A percentile compares a stretch with the other conserved stretches of the same genome.
Evolutionary conservation across 2,797 vertebrate species (phyloP).

Genomic region (Myotis findleyi): DNA sequence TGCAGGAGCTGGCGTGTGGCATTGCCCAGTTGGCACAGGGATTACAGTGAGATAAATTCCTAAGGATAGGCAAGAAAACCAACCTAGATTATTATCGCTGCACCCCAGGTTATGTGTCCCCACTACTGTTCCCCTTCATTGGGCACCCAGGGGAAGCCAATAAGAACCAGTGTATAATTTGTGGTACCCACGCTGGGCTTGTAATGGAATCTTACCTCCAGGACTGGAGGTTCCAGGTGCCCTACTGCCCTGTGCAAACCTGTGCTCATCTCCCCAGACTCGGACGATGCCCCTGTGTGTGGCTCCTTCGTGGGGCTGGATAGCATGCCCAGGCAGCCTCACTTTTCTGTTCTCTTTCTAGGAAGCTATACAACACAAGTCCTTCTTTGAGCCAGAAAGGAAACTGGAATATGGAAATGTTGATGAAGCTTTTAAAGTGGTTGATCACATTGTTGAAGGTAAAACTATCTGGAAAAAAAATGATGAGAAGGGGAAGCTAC

Average conservation of each 20-base stretch:
- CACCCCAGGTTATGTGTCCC: neutral
- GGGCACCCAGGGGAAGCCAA: neutral
- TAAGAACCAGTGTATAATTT: neutral
- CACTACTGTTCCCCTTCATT: neutral
- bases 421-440: slow-evolving; percentile 85
- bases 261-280: neutral
- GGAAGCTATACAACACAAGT: slow-evolving; percentile 87
- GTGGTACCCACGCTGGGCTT: neutral
- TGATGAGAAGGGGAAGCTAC: neutral
- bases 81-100: neutral
- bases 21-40: neutral
- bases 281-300: rapidly evolving
- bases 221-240: neutral
- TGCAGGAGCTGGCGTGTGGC: neutral
- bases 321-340: neutral
- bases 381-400: slow-evolving; percentile 84
- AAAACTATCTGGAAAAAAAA: slow-evolving; percentile 58
- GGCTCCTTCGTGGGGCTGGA: neutral
- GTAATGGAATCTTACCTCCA: neutral
- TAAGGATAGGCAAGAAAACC: neutral
- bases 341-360: slow-evolving; percentile 61
- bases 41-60: neutral
- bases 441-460: slow-evolving; percentile 88
- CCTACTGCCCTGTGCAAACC: neutral
- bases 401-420: slow-evolving; percentile 87